A percentile compares a stretch with the other conserved stretches of the same genome.
phyloP scores from a whole-genome alignment of 1,140 invertebrate species.

The Homarus americanus region DNA sequence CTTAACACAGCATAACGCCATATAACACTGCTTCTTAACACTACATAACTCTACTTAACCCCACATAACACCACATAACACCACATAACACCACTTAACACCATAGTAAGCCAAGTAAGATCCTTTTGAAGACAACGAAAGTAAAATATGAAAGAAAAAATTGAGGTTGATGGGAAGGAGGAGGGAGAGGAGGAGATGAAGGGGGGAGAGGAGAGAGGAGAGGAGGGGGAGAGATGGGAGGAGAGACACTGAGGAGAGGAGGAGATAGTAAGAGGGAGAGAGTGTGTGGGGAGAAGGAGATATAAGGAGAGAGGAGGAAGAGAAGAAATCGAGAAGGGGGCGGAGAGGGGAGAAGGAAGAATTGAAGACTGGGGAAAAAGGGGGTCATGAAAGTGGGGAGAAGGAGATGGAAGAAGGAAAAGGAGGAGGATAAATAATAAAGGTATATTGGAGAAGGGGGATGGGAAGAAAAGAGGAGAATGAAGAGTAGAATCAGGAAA shows the following conservation, averaged over 20 bases:
- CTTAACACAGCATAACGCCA: not conserved
- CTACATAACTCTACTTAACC: not conserved
- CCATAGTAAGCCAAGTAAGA: too few relatives aligned
- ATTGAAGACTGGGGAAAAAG: not conserved
- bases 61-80: not conserved
- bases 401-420: not conserved
- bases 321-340: not conserved
- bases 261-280: not conserved
- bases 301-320: not conserved
- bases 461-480: not conserved
- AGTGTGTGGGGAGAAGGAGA: not conserved
- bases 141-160: not conserved
- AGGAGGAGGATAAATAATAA: not conserved
- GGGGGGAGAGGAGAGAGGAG: not conserved
- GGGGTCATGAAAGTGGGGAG: not conserved
- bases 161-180: not conserved
- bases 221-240: not conserved
- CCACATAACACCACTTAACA: not conserved
- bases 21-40: not conserved
- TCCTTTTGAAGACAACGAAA: too few relatives aligned
- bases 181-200: not conserved
- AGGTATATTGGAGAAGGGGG: too few relatives aligned
- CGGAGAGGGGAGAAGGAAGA: not conserved
- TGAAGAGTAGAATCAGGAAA: not conserved
- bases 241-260: too few relatives aligned